Conservation (phyloP, 1,140 invertebrate genomes). For the Tenebrio molitor region DNA sequence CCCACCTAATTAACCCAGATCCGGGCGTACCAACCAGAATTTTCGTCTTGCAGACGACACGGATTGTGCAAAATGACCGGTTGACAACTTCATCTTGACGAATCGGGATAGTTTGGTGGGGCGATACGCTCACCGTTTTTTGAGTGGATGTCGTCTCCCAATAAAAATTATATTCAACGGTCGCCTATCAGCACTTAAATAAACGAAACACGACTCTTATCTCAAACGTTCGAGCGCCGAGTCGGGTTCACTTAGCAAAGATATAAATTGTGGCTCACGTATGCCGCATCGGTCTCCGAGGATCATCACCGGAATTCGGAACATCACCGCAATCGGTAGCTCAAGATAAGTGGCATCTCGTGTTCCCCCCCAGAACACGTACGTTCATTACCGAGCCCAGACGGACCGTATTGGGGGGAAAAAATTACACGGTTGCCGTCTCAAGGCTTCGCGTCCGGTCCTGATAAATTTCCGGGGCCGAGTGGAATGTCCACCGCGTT, state of each 20-base stretch:
- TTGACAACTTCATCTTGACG: too few relatives aligned
- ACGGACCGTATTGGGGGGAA: conserved; percentile 17
- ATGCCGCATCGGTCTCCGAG: conserved; percentile 36
- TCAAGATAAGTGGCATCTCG: conserved; percentile 60
- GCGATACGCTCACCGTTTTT: not conserved
- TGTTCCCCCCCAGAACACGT: conserved; percentile 58
- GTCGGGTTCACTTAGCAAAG: conserved; percentile 36
- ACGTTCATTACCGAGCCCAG: conserved; percentile 53
- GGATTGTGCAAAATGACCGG: too few relatives aligned
- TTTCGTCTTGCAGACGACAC: too few relatives aligned
- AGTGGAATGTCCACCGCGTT: conserved; percentile 15
- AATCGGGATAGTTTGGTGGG: too few relatives aligned
- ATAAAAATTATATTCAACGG: conserved; percentile 41
- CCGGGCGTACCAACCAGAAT: too few relatives aligned
- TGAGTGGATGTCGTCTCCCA: conserved; percentile 2
- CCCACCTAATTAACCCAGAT: too few relatives aligned
- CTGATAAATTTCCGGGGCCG: too few relatives aligned
- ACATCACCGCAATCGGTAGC: conserved; percentile 37
- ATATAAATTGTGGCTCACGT: conserved; percentile 38
- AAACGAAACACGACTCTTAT: conserved; percentile 39
- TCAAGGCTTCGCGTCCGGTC: conserved; percentile 8
- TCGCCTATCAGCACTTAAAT: conserved; percentile 34
- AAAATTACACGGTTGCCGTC: conserved; percentile 36
- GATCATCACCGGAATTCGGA: conserved; percentile 42
- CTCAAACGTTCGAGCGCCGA: conserved; percentile 34